Conservation (phyloP, 2,797 vertebrate genomes). For the Synaphobranchus kaupii region DNA sequence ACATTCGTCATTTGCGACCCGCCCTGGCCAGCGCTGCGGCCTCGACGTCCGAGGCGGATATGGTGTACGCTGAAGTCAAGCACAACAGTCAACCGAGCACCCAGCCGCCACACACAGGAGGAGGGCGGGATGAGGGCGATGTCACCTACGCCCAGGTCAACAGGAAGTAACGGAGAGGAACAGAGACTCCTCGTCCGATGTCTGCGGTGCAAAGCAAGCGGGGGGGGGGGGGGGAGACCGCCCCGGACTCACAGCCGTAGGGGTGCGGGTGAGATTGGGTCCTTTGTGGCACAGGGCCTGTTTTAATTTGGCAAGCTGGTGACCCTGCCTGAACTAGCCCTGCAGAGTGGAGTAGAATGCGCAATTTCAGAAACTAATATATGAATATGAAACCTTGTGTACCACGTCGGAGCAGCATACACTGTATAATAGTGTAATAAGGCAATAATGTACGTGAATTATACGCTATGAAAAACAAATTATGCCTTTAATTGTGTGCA, state of each 20-base stretch:
- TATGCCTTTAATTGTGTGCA: not conserved
- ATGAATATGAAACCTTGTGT: not conserved
- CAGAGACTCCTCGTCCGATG: not conserved
- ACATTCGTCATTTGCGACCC: slow-evolving; percentile 32
- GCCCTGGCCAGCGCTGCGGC: not conserved
- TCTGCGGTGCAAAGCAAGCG: slow-evolving; percentile 1
- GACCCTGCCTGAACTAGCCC: not conserved
- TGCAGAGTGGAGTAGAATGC: not conserved
- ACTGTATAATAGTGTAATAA: not conserved
- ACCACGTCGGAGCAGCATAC: not conserved
- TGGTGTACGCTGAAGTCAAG: not conserved
- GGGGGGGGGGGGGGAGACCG: too few species aligned
- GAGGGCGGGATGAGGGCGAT: not conserved
- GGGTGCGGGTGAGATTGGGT: not conserved
- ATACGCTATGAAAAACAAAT: not conserved
- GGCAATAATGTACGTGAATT: too few species aligned
- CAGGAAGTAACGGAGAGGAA: not conserved
- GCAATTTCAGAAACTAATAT: not conserved
- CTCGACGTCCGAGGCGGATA: not conserved
- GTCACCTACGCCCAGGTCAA: not conserved
- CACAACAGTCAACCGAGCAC: not conserved
- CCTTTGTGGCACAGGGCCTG: not conserved
- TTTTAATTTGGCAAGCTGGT: not conserved
- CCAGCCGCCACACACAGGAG: not conserved
- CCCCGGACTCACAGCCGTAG: too few species aligned